Evolutionary conservation across 2,797 vertebrate genomes (phyloP), one percentile per base, ranked within the genome.

Genomic region (Gouania willdenowi): DNA sequence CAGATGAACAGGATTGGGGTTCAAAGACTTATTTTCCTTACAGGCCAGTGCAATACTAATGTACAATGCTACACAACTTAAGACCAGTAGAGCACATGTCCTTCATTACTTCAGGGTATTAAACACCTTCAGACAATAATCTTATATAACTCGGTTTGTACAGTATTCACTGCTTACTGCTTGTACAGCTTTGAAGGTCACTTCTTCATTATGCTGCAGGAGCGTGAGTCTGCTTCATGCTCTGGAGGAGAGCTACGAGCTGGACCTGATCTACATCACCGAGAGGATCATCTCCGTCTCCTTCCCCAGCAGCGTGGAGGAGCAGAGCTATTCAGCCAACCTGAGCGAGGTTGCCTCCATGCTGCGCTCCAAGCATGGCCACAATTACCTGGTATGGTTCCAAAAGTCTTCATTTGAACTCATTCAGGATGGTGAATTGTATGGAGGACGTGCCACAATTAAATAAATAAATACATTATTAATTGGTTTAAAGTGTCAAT

Each of bases 231-330:
- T 94, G 62, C 89, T 89, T 11, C 86, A 86, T 22, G 67, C 88
- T 49, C 87, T 91, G 89, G 96, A 97, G 60, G 95, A 94, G 81
- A 94, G 71, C 83, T 98, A 94, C 7, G 95, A 98, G 82, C 69
- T 98, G 86, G 95, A 99, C 82, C 88, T 99, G 79, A 85, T 96
- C 55, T 98, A 99, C 34, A 93, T 99, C 89, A 99, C 95, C 0
- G 95, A 99, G 80, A 83, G 95, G 40, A 98, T 99, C 82, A 97
- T 99, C 12, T 93, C 95, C 0, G 93, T 99, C 53, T 94, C 93
- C 64, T 97, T 94, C 71, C 89, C 94, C 62, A 87, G 89, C 37
- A 46, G 66, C 0, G 92, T 91, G 0, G 94, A 95, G 6, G 94
- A 97, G 67, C 91, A 92, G 70, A 92, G 76, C 75, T 98, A 95